Percentiles rank a stretch among this genome's conserved stretches.
These are phyloP conservation scores for Tetranychus piercei DNA, from an alignment of 2,888 invertebrate species.

Conservation along the genomic window DNA sequence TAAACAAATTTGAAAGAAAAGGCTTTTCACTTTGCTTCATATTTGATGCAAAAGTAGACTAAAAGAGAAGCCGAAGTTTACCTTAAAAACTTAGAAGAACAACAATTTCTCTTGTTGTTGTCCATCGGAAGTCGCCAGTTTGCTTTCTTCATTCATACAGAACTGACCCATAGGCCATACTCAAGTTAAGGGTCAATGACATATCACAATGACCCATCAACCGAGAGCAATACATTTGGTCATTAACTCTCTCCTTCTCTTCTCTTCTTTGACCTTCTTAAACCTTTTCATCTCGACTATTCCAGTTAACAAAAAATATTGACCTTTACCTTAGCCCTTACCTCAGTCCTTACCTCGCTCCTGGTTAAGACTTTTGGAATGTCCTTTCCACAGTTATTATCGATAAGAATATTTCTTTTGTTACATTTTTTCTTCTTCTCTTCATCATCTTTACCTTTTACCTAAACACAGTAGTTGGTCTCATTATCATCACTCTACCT, in stretches of 20 bases:
- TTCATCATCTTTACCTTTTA: too few relatives aligned
- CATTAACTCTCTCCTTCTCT: constrained; percentile 10
- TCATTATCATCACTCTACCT: too few relatives aligned
- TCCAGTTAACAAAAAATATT: constrained; percentile 2
- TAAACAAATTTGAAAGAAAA: too few relatives aligned
- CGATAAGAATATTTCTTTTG: too few relatives aligned
- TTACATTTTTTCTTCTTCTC: too few relatives aligned
- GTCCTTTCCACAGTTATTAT: too few relatives aligned
- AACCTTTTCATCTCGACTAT: background rate
- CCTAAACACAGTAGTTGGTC: too few relatives aligned
- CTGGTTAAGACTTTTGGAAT: too few relatives aligned
- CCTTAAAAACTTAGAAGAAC: background rate
- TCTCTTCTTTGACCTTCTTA: background rate
- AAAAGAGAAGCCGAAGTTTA: too few relatives aligned
- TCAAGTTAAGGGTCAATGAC: background rate
- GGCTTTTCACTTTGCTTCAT: too few relatives aligned
- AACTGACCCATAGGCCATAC: background rate
- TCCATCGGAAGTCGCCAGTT: background rate
- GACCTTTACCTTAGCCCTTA: background rate
- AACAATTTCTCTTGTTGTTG: background rate
- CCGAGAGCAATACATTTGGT: background rate
- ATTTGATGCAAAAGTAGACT: too few relatives aligned
- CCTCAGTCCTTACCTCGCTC: background rate
- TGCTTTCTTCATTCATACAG: background rate
- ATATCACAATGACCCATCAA: background rate